Evolutionary conservation across 2,888 invertebrate genomes (phyloP), one percentile per base, ranked within the genome.

Genomic region (Aleiodes alternator): DNA sequence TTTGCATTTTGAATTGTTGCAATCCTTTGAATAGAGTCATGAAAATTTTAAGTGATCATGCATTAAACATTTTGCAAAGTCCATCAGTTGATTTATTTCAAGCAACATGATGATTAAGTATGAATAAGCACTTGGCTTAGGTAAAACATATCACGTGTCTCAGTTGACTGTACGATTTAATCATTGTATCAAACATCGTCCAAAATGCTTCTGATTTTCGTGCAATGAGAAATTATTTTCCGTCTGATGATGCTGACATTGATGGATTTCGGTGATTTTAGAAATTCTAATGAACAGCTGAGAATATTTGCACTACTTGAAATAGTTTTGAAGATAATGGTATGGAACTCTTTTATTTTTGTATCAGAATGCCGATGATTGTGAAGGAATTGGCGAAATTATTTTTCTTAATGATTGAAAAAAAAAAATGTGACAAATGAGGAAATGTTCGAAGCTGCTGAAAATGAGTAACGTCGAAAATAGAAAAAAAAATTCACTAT

Each of bases 51-150:
- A 48, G 64, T 64, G 7, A 9, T 64, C 64, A 43, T 14, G 16
- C 43, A 48, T 43, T 9, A 9, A 12, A 61, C n/a, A 8, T 34
- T 38, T 14, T 48, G 43, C 43, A 48, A 14, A 48, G 48, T 64
- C 34, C 43, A 48, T 48, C 43, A 9, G 43, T 43, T 64, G 64
- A 64, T 43, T 64, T 64, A 64, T 64, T 64, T 64, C 23, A 48
- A 34, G 34, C 4, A 34, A 23, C 34, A 64, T 48, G 43, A 64
- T 14, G 59, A 48, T 48, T 64, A 48, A 64, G 48, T 64, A 14
- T 61, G n/a, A 61, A 29, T 16, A 43, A 48, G 23, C 64, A 48
- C 16, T 64, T 61, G 61, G 61, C 61, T 8, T 38, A 61, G 43
- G 7, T 61, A 12, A 14, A 61, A 48, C 31, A 43, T 43, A 43